Evolutionary conservation across 2,888 invertebrate genomes (phyloP), one percentile per base, ranked within the genome.

Genomic region (Cryptocephalus moraei): DNA sequence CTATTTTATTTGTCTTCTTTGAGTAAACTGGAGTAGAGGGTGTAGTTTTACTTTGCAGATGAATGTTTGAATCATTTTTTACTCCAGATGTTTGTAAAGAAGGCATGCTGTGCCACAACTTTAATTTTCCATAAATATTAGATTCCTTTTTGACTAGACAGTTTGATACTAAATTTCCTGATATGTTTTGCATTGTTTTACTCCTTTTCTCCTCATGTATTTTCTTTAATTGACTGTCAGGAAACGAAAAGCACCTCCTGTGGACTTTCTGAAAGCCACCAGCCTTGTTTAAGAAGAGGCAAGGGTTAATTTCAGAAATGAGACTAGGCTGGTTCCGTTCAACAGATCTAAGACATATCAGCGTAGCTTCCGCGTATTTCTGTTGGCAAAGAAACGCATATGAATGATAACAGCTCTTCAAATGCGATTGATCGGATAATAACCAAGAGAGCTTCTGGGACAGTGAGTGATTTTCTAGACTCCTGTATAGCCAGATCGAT

Each of bases 341-440:
- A 1, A 82, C 74, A 14, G 82, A 80, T 56, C 75, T 73, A 39
- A 83, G 67, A 58, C 81, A 82, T 34, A 81, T 76, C 38, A 82
- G 68, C 2, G 79, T 70, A 2, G 80, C 78, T 57, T 80, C 79
- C 10, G 78, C 74, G 62, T 79, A 78, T 48, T 72, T 69, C 53
- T 76, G 73, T 60, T 79, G 78, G 41, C 78, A 73, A 47, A 83
- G 64, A 64, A 78, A 82, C 12, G 82, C 79, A 61, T 73, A 70
- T 43, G 74, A 63, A 50, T 73, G 72, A 54, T 81, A 80, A 58
- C 79, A 81, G 31, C 73, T 70, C 38, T 73, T 66, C 41, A 83
- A 63, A 58, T 83, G 77, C 48, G 77, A 75, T 55, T 75, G 75
- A 61, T 83, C 82, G 1, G 78, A 75, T 12, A 82, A 66, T 41